Percentiles rank a stretch among this genome's conserved stretches.
Evolutionary conservation across 2,888 invertebrate species (phyloP).

Genomic region (Mimachlamys varia): DNA sequence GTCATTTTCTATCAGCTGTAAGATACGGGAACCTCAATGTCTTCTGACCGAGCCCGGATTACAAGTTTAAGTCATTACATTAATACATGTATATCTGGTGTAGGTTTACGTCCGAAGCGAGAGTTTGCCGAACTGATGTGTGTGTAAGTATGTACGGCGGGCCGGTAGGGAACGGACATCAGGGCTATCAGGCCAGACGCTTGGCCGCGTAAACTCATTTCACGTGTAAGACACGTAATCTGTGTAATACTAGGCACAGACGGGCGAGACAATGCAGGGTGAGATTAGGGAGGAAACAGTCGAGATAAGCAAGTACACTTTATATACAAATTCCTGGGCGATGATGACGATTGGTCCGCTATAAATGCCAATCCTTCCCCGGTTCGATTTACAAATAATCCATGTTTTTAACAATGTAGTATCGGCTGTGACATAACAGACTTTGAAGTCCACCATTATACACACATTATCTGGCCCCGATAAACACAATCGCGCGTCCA

Average conservation of each 20-base stretch:
- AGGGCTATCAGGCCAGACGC: not conserved
- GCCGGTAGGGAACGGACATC: not conserved
- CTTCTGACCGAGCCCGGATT: not conserved
- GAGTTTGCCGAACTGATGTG: not conserved
- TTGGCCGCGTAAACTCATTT: conserved; percentile 31
- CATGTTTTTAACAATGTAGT: conserved; percentile 1
- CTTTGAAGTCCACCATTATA: conserved; percentile 19
- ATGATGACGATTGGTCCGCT: conserved; percentile 24
- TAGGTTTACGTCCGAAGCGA: not conserved
- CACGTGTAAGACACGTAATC: conserved; percentile 31
- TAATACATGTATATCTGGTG: not conserved
- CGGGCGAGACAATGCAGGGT: conserved; percentile 1
- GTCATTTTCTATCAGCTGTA: no score
- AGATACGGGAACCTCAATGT: not conserved
- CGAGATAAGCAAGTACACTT: not conserved
- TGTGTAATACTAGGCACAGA: not conserved
- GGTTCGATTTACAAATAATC: conserved; percentile 25
- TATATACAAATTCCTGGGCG: conserved; percentile 16
- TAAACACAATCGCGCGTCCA: not conserved
- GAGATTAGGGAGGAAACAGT: not conserved
- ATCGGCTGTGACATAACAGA: conserved; percentile 7
- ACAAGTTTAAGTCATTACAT: not conserved
- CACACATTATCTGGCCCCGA: not conserved
- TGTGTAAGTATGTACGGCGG: not conserved
- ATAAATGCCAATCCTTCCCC: conserved; percentile 4